These are phyloP conservation scores for Amblyornis subalaris DNA, from an alignment of 2,113 vertebrate species.

Conservation along the genomic window DNA sequence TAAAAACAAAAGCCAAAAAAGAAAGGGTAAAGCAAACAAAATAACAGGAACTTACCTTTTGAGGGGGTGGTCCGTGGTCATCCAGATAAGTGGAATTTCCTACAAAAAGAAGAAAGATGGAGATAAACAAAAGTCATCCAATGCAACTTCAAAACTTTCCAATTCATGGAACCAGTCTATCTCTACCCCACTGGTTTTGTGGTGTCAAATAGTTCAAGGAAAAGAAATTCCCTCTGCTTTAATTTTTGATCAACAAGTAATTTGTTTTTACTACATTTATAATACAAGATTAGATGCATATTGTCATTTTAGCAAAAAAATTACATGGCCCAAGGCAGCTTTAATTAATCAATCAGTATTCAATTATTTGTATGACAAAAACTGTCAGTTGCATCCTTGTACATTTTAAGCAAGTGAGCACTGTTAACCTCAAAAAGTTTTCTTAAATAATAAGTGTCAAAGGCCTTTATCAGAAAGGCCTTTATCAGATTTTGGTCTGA, in stretches of 20 bases:
- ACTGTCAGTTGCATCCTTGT: background rate
- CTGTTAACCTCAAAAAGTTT: background rate
- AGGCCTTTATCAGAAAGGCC: background rate
- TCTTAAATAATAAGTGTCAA: background rate
- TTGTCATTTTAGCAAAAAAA: background rate
- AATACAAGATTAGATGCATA: background rate
- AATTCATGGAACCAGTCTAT: background rate
- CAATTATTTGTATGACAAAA: background rate
- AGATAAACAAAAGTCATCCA: constrained; percentile 11
- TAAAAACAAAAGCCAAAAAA: background rate
- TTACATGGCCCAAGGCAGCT: background rate
- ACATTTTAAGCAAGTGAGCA: background rate
- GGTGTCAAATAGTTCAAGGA: background rate
- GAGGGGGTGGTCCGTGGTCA: constrained; percentile 85
- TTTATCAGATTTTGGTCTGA: background rate
- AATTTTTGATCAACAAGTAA: background rate
- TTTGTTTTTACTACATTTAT: background rate
- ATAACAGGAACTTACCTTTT: constrained; percentile 77
- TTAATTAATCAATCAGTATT: background rate
- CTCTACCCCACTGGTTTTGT: background rate
- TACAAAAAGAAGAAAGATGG: constrained; percentile 36
- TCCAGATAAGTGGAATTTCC: constrained; percentile 95
- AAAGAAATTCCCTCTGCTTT: background rate
- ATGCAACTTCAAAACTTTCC: background rate
- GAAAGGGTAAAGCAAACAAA: background rate